Conservation (phyloP, 2,113 vertebrate genomes). For the Sclerurus mexicanus region DNA sequence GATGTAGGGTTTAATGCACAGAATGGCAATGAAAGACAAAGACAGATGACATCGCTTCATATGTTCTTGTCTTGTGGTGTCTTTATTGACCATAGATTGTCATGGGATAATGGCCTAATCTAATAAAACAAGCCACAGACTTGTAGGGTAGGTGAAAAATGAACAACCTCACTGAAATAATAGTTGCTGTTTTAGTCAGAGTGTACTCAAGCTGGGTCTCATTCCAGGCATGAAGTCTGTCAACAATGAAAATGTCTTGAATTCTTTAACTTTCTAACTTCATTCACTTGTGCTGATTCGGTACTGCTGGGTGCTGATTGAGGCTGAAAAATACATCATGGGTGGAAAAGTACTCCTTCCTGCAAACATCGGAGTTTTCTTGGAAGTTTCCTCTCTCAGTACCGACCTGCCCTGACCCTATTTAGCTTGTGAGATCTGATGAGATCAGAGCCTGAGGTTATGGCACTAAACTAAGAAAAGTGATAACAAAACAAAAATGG, state of each 20-base stretch:
- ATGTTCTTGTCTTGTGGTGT: not conserved
- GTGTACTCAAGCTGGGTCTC: not conserved
- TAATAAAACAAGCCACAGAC: not conserved
- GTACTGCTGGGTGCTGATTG: not conserved
- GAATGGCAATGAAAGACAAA: not conserved
- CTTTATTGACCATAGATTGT: not conserved
- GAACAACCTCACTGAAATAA: not conserved
- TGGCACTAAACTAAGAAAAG: conserved; percentile 48
- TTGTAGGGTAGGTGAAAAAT: not conserved
- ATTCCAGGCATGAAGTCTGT: not conserved
- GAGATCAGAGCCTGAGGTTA: conserved; percentile 56
- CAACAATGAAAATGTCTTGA: not conserved
- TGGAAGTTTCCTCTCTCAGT: conserved; percentile 20
- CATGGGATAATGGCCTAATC: not conserved
- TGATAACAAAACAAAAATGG: conserved; percentile 62
- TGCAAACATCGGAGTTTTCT: conserved; percentile 22
- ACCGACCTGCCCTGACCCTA: conserved; percentile 40
- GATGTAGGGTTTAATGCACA: not conserved
- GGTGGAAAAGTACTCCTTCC: not conserved
- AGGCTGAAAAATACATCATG: not conserved
- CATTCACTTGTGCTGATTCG: not conserved
- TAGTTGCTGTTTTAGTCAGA: not conserved
- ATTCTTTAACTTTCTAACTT: not conserved
- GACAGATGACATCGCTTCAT: not conserved
- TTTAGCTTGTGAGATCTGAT: conserved; percentile 43